Conservation (phyloP, 2,888 invertebrate species). For the Eilema depressum region DNA sequence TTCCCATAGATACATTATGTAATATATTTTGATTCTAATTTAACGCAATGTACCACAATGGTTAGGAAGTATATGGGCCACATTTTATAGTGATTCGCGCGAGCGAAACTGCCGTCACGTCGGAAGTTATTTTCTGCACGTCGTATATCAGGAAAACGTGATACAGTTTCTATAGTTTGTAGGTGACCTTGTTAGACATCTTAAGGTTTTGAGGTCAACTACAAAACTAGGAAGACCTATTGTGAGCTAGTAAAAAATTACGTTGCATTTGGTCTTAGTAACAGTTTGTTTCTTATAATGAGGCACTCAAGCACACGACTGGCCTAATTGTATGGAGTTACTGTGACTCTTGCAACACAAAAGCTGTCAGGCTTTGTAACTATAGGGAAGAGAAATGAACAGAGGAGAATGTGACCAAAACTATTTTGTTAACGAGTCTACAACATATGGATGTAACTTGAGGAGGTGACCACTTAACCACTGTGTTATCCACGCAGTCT, state of each 20-base stretch:
- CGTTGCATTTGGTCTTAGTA: not conserved
- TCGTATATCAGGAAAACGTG: slow-evolving; percentile 20
- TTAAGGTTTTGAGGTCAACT: slow-evolving; percentile 26
- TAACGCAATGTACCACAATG: not conserved
- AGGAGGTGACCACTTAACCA: not conserved
- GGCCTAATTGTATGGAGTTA: not conserved
- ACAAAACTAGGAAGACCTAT: slow-evolving; percentile 21
- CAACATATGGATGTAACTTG: not conserved
- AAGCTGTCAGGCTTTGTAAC: slow-evolving; percentile 1
- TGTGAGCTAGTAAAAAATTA: slow-evolving; percentile 10
- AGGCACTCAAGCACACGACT: not conserved
- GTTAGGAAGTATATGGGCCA: not conserved
- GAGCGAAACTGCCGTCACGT: not conserved
- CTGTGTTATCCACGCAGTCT: not conserved
- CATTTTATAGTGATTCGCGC: slow-evolving; percentile 2
- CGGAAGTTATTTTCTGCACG: slow-evolving; percentile 5
- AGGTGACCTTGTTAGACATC: slow-evolving; percentile 29
- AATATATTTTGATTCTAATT: not conserved
- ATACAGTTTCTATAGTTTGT: slow-evolving; percentile 18
- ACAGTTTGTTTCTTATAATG: not conserved
- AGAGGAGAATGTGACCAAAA: not conserved
- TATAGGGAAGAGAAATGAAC: not conserved
- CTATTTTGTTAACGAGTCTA: not conserved
- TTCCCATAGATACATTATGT: too few species aligned
- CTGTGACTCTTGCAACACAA: not conserved